Base-by-base conservation (phyloP, 2,888 invertebrate species). In the Melanostoma mellinum region DNA sequence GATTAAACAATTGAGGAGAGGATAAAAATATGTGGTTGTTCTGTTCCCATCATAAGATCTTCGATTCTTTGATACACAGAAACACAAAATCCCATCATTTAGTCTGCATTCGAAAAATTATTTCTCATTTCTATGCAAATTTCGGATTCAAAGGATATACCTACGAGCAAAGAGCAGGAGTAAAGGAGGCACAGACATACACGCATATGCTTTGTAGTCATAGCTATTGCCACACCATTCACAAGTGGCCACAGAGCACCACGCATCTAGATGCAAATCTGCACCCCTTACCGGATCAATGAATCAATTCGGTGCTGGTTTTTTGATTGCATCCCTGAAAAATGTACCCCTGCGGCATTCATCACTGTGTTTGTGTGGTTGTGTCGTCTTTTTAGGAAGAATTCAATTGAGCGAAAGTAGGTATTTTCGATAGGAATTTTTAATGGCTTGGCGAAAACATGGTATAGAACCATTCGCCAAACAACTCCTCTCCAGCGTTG, bases 61-160 rank as follows among this genome's bases (percentile, higher is more conserved):
- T 33, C 8, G 10, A 53, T 32, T 67, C 32, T 52, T 53, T 67
- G 38, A 30, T 10, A 36, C 4, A 50, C 63, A 48, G 10, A 36
- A 30, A 36, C 4, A 32, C 32, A 38, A 33, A 46, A 38, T 35
- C 50, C 6, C 74, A 73, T 76, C 56, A 55, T 81, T 40, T 71
- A 40, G 56, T 72, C 61, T 77, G 32, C 36, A 77, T 68, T 40
- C 35, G 72, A 77, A 82, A 73, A 78, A 78, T 78, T 73, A 73
- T 73, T 78, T 78, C 73, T 73, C 61, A 84, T 84, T 78, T 84
- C 78, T 69, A 84, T 84, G 82, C 78, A 74, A 84, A 74, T 84
- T 78, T 76, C 42, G 56, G 40, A 55, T 60, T 76, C 78, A 78
- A 78, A 84, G 74, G 78, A 44, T 65, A 6, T 5, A 30, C 20